A percentile compares a stretch with the other conserved stretches of the same genome.
phyloP scores from a whole-genome alignment of 2,113 vertebrate species.

The Leptodactylus fuscus region DNA sequence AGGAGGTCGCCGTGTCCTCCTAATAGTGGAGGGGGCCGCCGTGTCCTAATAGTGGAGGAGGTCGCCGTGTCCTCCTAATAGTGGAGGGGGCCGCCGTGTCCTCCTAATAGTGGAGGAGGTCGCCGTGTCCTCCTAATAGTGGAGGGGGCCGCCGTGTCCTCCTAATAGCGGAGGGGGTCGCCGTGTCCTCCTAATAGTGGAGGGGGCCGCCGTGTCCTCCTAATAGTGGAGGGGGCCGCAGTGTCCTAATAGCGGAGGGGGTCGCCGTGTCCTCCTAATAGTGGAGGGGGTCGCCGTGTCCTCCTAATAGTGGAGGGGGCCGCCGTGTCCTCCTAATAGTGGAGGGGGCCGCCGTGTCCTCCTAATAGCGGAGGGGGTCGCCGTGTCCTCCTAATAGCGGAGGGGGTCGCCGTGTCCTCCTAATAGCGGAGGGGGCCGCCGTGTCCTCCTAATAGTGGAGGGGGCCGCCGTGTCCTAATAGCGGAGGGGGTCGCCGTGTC shows the following conservation, averaged over 20 bases:
- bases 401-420: no score
- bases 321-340: background rate
- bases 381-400: conserved; percentile 15
- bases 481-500: no score
- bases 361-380: background rate
- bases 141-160: background rate
- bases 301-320: background rate
- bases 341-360: no score
- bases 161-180: no score
- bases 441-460: background rate
- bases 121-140: background rate
- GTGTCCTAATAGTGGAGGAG: no score
- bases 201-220: background rate
- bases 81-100: background rate
- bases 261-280: background rate
- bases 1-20: no score
- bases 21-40: background rate
- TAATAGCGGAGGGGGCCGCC: background rate
- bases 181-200: background rate
- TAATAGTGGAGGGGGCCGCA: no score
- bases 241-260: background rate
- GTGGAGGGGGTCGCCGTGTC: no score
- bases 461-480: background rate
- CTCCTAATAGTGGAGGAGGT: no score
- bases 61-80: background rate